Evolutionary conservation across 1,140 invertebrate species (phyloP), one percentile per base, ranked within the genome.

Genomic region (Trichonephila clavata): DNA sequence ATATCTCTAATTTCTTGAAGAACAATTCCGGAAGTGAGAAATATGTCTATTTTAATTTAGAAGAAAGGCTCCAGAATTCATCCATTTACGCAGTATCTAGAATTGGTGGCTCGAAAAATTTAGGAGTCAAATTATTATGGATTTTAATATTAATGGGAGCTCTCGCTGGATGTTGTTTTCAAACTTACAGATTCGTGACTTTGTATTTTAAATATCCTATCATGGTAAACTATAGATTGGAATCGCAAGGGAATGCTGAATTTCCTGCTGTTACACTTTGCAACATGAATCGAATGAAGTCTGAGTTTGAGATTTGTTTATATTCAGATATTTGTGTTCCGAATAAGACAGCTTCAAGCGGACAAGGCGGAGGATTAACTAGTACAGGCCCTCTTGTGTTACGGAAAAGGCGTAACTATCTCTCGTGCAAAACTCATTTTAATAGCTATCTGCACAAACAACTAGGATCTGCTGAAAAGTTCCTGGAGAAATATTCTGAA

Each of bases 201-300:
- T 1, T 63, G 20, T 86, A 86, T 6, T 61, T 86, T 7, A 63
- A 32, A 5, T 86, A 86, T 61, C 59, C 59, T 8, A 14, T 43
- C 8, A 13, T 32, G 2, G 8, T 86, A 18, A 27, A 24, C 20
- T 10, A 63, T 5, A 0, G 32, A 27, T 18, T 60, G 14, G 59
- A 63, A 8, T 1, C 13, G 16, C 13, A 63, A 8, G 4, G 8
- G 14, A 10, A 2, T 2, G n/a, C 16, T 1, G 4, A 32, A 20
- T 86, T 86, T 10, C 59, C 84, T 20, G 60, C 57, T 20, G 59
- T 86, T 8, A 63, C 84, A 14, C 20, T 63, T 32, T 86, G 84
- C 18, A 86, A 63, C 2, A 16, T 63, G 24, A 86, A 86, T 61
- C 21, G 84, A 61, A 86, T 86, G 84, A 86, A 86, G 27, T 13